These are phyloP conservation scores for Girardinus metallicus DNA, from an alignment of 2,797 vertebrate genomes.

Conservation along the genomic window DNA sequence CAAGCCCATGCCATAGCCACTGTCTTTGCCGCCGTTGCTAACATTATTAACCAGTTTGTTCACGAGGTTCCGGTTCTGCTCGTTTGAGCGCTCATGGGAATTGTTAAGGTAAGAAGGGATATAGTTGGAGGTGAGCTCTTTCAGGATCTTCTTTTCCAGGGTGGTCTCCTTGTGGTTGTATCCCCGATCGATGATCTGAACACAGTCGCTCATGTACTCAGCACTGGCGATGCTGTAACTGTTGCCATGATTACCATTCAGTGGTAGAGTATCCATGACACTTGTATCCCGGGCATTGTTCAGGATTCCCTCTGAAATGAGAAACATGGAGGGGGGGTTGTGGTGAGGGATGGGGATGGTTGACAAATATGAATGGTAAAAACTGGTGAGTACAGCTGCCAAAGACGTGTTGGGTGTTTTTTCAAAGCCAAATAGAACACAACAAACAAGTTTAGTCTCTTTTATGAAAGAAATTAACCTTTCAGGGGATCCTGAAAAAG, in stretches of 20 bases:
- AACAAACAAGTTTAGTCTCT: neutral
- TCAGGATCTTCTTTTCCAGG: constrained; percentile 98
- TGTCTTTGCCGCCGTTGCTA: constrained; percentile 89
- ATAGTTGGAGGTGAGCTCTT: constrained; percentile 98
- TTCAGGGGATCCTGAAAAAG: neutral
- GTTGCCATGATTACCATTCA: constrained; percentile 99
- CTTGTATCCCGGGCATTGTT: constrained; percentile 99
- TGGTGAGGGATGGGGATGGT: constrained; percentile 23
- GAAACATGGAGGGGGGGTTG: constrained; percentile 65
- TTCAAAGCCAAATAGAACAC: neutral
- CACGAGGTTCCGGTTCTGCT: constrained; percentile 95
- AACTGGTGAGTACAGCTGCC: constrained; percentile 48
- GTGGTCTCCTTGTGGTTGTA: constrained; percentile 95
- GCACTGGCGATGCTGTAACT: constrained; percentile 96
- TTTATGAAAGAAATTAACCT: neutral
- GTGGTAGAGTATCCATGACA: constrained; percentile 99
- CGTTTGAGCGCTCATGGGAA: constrained; percentile 88
- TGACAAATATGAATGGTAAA: constrained; percentile 50
- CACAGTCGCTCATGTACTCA: constrained; percentile 98
- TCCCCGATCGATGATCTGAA: constrained; percentile 97
- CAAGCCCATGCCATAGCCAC: constrained; percentile 88
- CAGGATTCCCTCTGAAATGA: constrained; percentile 99
- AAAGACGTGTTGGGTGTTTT: constrained; percentile 9
- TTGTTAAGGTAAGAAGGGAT: constrained; percentile 98
- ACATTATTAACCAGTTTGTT: constrained; percentile 96